Percentiles rank a stretch among this genome's conserved stretches.
Evolutionary conservation across 2,797 vertebrate species (phyloP).

Genomic region (Megalops cyprinoides): DNA sequence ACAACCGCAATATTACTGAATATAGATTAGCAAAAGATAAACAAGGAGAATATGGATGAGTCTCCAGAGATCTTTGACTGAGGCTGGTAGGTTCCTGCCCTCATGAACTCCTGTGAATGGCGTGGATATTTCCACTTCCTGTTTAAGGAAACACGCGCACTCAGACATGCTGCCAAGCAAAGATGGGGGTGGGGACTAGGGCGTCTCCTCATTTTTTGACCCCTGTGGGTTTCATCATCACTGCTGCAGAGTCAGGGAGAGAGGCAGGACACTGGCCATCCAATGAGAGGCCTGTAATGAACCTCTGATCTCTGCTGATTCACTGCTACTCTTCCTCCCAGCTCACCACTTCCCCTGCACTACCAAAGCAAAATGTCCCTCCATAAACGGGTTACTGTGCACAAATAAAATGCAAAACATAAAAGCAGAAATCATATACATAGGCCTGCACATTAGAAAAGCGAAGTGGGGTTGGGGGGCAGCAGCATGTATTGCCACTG

Average conservation of each 20-base stretch:
- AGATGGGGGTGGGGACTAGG: not conserved
- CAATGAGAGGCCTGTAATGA: no score
- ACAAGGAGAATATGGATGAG: not conserved
- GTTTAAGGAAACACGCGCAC: constrained; percentile 44
- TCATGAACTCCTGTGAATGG: constrained; percentile 26
- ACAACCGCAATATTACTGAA: not conserved
- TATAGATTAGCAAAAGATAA: not conserved
- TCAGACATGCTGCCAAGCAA: constrained; percentile 26
- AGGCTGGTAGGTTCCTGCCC: not conserved
- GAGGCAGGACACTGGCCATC: no score
- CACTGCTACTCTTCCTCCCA: no score
- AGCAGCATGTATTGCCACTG: not conserved
- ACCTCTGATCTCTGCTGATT: no score
- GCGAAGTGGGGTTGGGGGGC: not conserved
- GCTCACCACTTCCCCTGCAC: not conserved
- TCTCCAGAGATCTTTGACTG: not conserved
- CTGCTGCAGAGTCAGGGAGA: not conserved
- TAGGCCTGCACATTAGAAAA: not conserved
- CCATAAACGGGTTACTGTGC: not conserved
- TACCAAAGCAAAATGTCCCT: not conserved
- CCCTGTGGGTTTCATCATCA: not conserved
- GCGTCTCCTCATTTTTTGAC: not conserved
- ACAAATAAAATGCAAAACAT: not conserved
- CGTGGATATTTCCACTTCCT: constrained; percentile 50
- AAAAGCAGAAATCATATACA: not conserved